phyloP scores from a whole-genome alignment of 2,797 vertebrate species.

The Eospalax fontanierii region DNA sequence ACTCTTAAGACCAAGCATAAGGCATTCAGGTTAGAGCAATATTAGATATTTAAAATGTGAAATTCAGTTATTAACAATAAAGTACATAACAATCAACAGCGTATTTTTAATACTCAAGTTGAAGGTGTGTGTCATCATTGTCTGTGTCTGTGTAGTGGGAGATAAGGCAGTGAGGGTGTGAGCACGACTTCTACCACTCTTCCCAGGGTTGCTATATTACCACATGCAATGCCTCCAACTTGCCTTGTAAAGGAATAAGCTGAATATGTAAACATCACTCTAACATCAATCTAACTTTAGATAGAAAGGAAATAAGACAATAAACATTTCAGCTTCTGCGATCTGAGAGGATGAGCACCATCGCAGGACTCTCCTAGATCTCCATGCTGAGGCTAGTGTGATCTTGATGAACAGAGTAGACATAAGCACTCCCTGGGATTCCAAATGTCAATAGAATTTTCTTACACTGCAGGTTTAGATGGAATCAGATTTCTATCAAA shows the following conservation, averaged over 20 bases:
- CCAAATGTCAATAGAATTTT: constrained; percentile 61
- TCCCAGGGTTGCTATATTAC: background rate
- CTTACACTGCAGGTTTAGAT: background rate
- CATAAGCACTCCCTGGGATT: constrained; percentile 62
- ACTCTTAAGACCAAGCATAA: background rate
- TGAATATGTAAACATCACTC: constrained; percentile 84
- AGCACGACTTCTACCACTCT: background rate
- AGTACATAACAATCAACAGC: background rate
- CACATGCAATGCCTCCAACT: background rate
- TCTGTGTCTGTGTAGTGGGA: background rate
- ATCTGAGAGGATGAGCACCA: constrained; percentile 78
- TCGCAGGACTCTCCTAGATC: constrained; percentile 77
- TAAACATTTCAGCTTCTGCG: constrained; percentile 78
- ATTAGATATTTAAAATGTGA: background rate
- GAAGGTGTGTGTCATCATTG: background rate
- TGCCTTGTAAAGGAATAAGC: background rate
- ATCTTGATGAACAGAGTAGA: constrained; percentile 77
- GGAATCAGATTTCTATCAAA: background rate
- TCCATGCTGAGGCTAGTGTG: constrained; percentile 76
- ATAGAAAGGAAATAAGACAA: constrained; percentile 84
- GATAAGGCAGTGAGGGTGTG: background rate
- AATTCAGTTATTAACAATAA: background rate
- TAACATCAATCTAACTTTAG: constrained; percentile 75
- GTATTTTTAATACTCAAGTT: background rate
- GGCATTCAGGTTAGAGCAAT: background rate